Conservation (phyloP, 1,140 invertebrate genomes). For the Pinna nobilis region DNA sequence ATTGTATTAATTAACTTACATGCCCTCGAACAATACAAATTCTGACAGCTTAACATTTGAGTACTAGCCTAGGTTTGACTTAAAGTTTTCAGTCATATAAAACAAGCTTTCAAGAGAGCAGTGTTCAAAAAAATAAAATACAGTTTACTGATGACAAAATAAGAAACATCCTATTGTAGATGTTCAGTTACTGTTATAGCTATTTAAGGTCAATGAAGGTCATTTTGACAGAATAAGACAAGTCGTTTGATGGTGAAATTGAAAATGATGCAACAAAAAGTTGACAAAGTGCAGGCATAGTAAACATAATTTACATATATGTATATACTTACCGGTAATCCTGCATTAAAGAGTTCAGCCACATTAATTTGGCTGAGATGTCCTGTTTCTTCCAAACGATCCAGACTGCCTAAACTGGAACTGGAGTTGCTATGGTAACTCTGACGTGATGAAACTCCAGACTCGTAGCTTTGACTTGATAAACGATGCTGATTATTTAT, state of each 20-base stretch:
- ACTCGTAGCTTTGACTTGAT: constrained; percentile 77
- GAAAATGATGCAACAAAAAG: too few species aligned
- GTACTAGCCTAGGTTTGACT: too few species aligned
- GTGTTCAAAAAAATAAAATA: neutral
- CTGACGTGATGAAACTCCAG: constrained; percentile 76
- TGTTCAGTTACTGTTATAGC: too few species aligned
- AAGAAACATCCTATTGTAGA: neutral
- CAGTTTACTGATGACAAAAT: neutral
- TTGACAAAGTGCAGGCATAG: too few species aligned
- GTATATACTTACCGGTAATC: constrained; percentile 76
- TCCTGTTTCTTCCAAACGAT: constrained; percentile 74
- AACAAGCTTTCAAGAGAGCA: too few species aligned
- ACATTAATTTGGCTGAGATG: constrained; percentile 77
- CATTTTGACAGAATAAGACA: too few species aligned
- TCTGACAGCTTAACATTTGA: too few species aligned
- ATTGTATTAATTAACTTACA: too few species aligned
- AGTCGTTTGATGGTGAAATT: too few species aligned
- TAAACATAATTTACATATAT: neutral
- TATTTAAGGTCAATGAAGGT: too few species aligned
- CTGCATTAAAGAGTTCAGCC: constrained; percentile 78
- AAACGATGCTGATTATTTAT: constrained; percentile 70
- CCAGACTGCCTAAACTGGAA: constrained; percentile 78
- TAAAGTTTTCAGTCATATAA: too few species aligned
- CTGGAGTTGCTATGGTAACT: constrained; percentile 78
- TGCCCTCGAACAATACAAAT: too few species aligned